phyloP scores from a whole-genome alignment of 2,797 vertebrate species.

The Podarcis lilfordi region DNA sequence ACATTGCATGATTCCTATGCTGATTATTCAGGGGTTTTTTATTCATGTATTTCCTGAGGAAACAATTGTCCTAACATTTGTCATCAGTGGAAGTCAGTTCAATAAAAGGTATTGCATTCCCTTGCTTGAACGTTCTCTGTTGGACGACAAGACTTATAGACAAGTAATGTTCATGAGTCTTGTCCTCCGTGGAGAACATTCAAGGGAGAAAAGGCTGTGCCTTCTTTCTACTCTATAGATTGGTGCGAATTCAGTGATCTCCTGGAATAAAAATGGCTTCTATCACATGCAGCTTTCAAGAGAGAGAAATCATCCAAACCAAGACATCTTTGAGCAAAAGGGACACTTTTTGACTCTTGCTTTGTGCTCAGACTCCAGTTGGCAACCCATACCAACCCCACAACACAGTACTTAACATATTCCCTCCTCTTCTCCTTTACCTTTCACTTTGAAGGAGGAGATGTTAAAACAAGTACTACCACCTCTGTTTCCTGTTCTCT shows the following conservation, averaged over 20 bases:
- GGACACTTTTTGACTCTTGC: background rate
- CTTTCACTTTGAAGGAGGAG: background rate
- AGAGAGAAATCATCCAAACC: background rate
- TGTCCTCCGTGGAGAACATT: too few relatives aligned
- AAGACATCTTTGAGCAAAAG: background rate
- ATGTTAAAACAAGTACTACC: background rate
- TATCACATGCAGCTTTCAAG: background rate
- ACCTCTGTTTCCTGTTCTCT: background rate
- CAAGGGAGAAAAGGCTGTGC: too few relatives aligned
- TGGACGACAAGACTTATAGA: background rate
- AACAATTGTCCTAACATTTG: background rate
- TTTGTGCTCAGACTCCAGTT: background rate
- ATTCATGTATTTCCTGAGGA: background rate
- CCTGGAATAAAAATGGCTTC: background rate
- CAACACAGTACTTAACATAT: background rate
- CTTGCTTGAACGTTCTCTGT: background rate
- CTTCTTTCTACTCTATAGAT: too few relatives aligned
- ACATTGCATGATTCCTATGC: background rate
- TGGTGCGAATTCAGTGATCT: background rate
- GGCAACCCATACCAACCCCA: background rate
- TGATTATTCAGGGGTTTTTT: background rate
- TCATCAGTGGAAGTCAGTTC: background rate
- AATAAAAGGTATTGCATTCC: background rate
- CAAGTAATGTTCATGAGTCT: too few relatives aligned
- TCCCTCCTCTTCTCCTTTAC: background rate